A percentile compares a stretch with the other conserved stretches of the same genome.
Conservation (phyloP, 2,888 invertebrate species). For the Odontomyia ornata region DNA sequence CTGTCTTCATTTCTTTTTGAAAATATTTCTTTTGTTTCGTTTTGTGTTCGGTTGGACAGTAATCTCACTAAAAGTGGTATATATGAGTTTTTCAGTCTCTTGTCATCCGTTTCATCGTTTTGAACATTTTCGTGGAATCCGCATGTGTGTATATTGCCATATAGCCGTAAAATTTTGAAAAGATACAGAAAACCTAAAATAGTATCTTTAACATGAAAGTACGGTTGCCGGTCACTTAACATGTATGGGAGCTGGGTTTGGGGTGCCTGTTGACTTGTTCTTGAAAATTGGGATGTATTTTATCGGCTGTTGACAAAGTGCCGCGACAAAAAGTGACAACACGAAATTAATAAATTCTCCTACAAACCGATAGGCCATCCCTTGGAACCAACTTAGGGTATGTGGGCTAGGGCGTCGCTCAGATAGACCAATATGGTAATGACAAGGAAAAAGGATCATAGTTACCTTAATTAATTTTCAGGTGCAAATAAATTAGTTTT, state of each 20-base stretch:
- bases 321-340: neutral
- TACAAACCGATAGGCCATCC: neutral
- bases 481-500: too few species aligned
- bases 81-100: neutral
- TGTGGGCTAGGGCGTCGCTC: too few species aligned
- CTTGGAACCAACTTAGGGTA: too few species aligned
- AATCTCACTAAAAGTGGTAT: neutral
- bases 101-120: conserved; percentile 7
- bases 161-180: neutral
- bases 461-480: too few species aligned
- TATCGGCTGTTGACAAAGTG: neutral
- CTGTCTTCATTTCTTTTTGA: neutral
- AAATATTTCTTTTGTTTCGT: neutral
- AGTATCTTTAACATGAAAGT: neutral
- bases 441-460: too few species aligned
- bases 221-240: neutral
- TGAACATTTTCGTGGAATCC: neutral
- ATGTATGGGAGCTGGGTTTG: neutral
- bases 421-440: too few species aligned
- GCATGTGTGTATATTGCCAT: neutral
- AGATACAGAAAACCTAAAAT: neutral
- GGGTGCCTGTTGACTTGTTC: neutral
- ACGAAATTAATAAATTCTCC: neutral
- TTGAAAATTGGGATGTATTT: too few species aligned
- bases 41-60: neutral